Conservation (phyloP, 2,888 invertebrate genomes). For the Drosophila formosana region DNA sequence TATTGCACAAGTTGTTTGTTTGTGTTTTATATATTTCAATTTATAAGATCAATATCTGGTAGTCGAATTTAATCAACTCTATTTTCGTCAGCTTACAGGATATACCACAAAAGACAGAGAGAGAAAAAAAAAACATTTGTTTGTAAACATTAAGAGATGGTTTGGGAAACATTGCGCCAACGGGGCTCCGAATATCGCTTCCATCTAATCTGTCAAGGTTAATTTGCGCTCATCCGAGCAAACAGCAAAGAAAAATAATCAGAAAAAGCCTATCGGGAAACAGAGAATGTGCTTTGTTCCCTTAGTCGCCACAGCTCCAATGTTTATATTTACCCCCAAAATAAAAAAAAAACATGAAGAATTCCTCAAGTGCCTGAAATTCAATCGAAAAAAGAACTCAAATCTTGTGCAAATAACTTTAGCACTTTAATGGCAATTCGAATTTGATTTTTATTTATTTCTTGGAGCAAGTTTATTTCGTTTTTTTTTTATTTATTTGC, state of each 20-base stretch:
- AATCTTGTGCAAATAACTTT: constrained; percentile 26
- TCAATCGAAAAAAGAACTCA: constrained; percentile 9
- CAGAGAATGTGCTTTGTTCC: constrained; percentile 38
- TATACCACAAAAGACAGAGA: neutral
- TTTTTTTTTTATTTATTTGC: neutral
- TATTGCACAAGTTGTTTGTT: too few species aligned
- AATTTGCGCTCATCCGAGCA: constrained; percentile 57
- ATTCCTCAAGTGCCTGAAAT: constrained; percentile 27
- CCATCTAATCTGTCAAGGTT: constrained; percentile 68
- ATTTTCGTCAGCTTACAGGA: neutral
- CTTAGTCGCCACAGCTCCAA: constrained; percentile 1
- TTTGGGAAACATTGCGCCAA: constrained; percentile 13
- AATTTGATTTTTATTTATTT: constrained; percentile 10
- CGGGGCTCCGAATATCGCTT: constrained; percentile 33
- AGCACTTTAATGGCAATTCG: constrained; percentile 20
- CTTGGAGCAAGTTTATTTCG: constrained; percentile 3
- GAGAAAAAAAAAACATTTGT: constrained; percentile 27
- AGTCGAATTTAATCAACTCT: neutral
- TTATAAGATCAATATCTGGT: too few species aligned
- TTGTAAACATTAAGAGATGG: constrained; percentile 44
- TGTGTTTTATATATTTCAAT: too few species aligned
- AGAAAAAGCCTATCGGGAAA: constrained; percentile 41
- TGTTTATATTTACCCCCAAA: constrained; percentile 21
- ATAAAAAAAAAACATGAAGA: neutral
- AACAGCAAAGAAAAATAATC: constrained; percentile 44